Percentiles rank a stretch among this genome's conserved stretches.
Evolutionary conservation across 2,113 vertebrate genomes (phyloP).

Genomic region (Neotoma lepida): DNA sequence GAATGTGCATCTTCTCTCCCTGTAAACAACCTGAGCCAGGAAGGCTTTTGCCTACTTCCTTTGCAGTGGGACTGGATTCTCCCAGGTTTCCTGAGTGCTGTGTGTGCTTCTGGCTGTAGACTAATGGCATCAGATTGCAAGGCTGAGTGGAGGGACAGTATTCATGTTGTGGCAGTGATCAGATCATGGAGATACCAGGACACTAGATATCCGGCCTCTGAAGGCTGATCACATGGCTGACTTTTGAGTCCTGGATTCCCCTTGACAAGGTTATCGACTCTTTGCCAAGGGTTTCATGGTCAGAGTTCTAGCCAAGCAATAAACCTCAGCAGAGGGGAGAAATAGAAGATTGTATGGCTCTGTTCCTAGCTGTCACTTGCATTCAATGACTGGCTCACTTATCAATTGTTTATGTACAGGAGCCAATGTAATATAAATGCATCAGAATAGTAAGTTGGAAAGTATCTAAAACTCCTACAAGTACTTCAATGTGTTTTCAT

Average conservation of each 20-base stretch:
- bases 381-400: conserved; percentile 37
- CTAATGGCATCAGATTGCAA: conserved; percentile 79
- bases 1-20: conserved; percentile 4
- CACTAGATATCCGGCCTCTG: conserved; percentile 80
- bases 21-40: conserved; percentile 18
- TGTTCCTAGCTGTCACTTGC: conserved; percentile 13
- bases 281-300: conserved; percentile 80
- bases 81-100: conserved; percentile 71
- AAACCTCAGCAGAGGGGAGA: conserved; percentile 63
- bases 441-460: conserved; percentile 51
- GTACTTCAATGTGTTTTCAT: conserved; percentile 2
- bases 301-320: conserved; percentile 70
- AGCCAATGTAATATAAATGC: neutral
- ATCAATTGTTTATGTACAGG: neutral
- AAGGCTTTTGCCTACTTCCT: conserved; percentile 54
- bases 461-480: conserved; percentile 37
- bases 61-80: conserved; percentile 56
- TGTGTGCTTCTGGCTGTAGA: conserved; percentile 79
- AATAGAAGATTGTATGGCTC: conserved; percentile 34
- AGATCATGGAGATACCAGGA: conserved; percentile 81
- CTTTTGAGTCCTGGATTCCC: conserved; percentile 82
- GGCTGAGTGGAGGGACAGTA: conserved; percentile 74
- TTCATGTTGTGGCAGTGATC: conserved; percentile 84
- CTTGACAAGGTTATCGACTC: conserved; percentile 85
- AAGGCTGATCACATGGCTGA: conserved; percentile 84